Conservation (phyloP, 2,797 vertebrate genomes). For the Crypturellus tataupa region DNA sequence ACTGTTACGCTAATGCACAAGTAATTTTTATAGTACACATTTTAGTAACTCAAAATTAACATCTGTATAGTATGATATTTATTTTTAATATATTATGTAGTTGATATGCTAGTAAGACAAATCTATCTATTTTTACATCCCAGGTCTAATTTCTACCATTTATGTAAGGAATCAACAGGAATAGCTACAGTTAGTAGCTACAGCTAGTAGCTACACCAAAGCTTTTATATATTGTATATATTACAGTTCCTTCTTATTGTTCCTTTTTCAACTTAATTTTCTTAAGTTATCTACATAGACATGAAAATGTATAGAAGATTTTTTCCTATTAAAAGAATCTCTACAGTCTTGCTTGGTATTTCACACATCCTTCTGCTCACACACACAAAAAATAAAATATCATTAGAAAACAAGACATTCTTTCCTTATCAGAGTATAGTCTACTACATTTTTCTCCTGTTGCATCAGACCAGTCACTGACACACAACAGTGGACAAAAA, state of each 20-base stretch:
- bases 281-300: background rate
- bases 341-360: background rate
- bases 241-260: background rate
- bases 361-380: background rate
- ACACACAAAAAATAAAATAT: background rate
- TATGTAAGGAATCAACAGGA: background rate
- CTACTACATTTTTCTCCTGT: conserved; percentile 22
- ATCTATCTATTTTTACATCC: conserved; percentile 12
- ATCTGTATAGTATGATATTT: background rate
- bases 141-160: conserved; percentile 28
- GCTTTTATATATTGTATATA: background rate
- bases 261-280: conserved; percentile 6
- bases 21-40: conserved; percentile 8
- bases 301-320: background rate
- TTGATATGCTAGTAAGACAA: background rate
- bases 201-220: too few species aligned
- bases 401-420: background rate
- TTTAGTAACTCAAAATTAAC: conserved; percentile 23
- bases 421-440: background rate
- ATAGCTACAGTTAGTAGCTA: background rate
- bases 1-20: conserved; percentile 4
- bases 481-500: background rate
- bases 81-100: conserved; percentile 29
- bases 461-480: background rate
- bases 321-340: background rate